These are phyloP conservation scores for Drosophila triauraria DNA, from an alignment of 1,140 invertebrate genomes.

Conservation along the genomic window DNA sequence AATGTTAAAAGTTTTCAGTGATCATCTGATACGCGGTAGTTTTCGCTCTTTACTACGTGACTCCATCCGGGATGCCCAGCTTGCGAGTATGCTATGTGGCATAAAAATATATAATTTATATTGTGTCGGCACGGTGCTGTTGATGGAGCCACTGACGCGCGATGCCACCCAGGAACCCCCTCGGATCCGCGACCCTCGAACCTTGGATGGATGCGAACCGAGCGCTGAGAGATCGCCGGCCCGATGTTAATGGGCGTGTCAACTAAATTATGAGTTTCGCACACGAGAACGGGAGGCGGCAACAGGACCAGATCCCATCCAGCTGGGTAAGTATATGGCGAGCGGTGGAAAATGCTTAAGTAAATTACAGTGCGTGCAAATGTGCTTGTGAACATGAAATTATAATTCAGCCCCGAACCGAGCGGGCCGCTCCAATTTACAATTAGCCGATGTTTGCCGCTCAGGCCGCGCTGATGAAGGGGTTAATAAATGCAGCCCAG, in stretches of 20 bases:
- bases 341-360: slow-evolving; percentile 79
- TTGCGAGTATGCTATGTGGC: slow-evolving; percentile 47
- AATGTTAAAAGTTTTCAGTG: slow-evolving; percentile 43
- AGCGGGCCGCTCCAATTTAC: slow-evolving; percentile 67
- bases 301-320: slow-evolving; percentile 34
- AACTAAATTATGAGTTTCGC: slow-evolving; percentile 84
- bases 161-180: slow-evolving; percentile 69
- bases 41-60: slow-evolving; percentile 31
- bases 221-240: slow-evolving; percentile 18
- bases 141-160: slow-evolving; percentile 77
- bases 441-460: slow-evolving; percentile 64
- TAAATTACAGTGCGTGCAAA: slow-evolving; percentile 85
- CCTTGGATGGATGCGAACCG: slow-evolving; percentile 9
- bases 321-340: slow-evolving; percentile 55
- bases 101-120: slow-evolving; percentile 74
- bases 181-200: slow-evolving; percentile 11
- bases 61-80: slow-evolving; percentile 38
- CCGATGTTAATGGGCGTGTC: slow-evolving; percentile 79
- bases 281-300: slow-evolving; percentile 61
- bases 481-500: slow-evolving; percentile 63
- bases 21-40: slow-evolving; percentile 27
- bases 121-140: slow-evolving; percentile 75
- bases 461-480: slow-evolving; percentile 12
- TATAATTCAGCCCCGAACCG: slow-evolving; percentile 68
- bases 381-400: slow-evolving; percentile 85